Percentiles rank a stretch among this genome's conserved stretches.
These are phyloP conservation scores for Leucophenga maculata DNA, from an alignment of 2,888 invertebrate genomes.

Conservation along the genomic window DNA sequence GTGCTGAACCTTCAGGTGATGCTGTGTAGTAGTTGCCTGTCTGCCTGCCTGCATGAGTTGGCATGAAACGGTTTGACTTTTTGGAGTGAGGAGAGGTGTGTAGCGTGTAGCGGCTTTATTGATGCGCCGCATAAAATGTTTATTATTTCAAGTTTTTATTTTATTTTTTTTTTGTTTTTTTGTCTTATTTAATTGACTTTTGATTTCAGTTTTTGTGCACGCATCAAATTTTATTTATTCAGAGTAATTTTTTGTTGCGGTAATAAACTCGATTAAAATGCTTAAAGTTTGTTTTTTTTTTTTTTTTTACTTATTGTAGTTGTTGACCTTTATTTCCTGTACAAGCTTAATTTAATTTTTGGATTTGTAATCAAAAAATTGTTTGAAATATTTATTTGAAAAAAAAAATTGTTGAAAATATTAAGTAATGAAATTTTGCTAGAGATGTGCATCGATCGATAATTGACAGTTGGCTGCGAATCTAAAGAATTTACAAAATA, in stretches of 20 bases:
- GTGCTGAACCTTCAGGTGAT: constrained; percentile 18
- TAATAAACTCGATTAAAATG: neutral
- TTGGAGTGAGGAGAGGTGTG: neutral
- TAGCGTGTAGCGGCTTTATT: neutral
- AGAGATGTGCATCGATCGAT: no score
- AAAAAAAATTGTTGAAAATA: no score
- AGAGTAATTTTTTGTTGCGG: neutral
- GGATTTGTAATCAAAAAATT: no score
- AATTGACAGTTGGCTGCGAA: no score
- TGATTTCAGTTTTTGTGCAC: neutral
- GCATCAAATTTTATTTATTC: neutral
- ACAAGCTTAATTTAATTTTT: no score
- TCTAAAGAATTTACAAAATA: no score
- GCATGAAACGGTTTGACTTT: no score
- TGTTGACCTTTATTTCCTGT: no score
- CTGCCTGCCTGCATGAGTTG: neutral
- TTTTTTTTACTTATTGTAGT: neutral
- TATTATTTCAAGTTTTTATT: constrained; percentile 7
- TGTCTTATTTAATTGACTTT: neutral
- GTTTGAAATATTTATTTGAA: no score
- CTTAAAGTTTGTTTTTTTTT: neutral
- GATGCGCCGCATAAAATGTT: neutral
- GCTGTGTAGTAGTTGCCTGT: constrained; percentile 2
- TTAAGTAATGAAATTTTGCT: no score
- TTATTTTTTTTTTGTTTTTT: constrained; percentile 6